phyloP scores from a whole-genome alignment of 1,140 invertebrate genomes.

The Bombus pyrosoma region DNA sequence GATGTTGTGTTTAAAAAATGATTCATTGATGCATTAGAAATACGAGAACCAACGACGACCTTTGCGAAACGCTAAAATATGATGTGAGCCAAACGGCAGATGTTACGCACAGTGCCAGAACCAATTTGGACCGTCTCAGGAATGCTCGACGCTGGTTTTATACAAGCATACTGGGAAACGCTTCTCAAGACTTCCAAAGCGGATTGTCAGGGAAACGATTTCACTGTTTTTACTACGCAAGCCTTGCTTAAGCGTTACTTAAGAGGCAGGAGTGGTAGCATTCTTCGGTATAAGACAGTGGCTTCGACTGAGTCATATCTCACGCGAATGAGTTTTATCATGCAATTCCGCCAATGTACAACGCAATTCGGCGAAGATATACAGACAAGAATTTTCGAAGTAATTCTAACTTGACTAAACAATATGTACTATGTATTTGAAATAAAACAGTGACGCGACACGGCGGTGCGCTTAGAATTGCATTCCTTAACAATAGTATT shows the following conservation, averaged over 20 bases:
- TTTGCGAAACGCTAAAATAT: slow-evolving; percentile 69
- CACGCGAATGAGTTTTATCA: neutral
- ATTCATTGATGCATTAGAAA: neutral
- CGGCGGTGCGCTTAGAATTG: too few species aligned
- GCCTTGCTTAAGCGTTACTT: neutral
- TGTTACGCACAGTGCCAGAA: slow-evolving; percentile 72
- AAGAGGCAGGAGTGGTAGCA: neutral
- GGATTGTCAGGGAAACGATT: neutral
- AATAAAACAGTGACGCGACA: neutral
- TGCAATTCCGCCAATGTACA: neutral
- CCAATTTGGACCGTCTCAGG: slow-evolving; percentile 76
- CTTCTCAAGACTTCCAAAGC: neutral
- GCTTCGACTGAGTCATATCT: slow-evolving; percentile 39
- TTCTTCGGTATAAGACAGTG: neutral
- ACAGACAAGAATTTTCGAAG: neutral
- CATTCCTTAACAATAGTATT: too few species aligned
- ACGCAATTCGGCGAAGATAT: neutral
- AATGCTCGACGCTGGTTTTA: slow-evolving; percentile 59
- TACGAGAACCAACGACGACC: slow-evolving; percentile 32
- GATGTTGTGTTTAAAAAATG: neutral
- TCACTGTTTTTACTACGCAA: slow-evolving; percentile 27
- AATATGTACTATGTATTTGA: too few species aligned
- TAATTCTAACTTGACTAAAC: neutral
- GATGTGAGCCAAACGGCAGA: slow-evolving; percentile 63
- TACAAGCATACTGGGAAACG: slow-evolving; percentile 56